Base-by-base conservation (phyloP, 2,888 invertebrate species). In the Ectemnius lituratus region DNA sequence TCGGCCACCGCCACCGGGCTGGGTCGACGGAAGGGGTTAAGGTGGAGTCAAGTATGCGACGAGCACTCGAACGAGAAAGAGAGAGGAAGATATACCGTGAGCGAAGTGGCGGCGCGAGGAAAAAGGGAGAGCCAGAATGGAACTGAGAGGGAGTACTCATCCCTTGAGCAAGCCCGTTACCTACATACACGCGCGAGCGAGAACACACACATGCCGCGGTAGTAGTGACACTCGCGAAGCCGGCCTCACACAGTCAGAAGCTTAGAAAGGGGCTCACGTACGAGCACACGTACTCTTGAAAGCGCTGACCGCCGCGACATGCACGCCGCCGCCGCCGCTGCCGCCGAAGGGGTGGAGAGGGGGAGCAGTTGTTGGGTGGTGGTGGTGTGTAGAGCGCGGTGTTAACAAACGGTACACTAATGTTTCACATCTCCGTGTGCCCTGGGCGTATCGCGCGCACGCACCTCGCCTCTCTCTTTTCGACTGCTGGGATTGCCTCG, bases 401-500 rank as follows among this genome's bases (percentile, higher is more conserved):
- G 89, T 89, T 89, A 90, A 90, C 89, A 89, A 90, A 89, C 89
- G 88, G 88, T 89, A 89, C 90, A 89, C 89, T 89, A 88, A 89
- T 88, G 88, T 89, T 89, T 88, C 88, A 87, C 89, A 87, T 89
- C 87, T 87, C 88, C 84, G 88, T 87, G 85, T 87, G 84, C 82
- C 85, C 81, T 81, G 78, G 4, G 62, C 76, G 76, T 73, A 69
- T 81, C 82, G 78, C 5, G 62, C 76, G 76, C 76, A 66, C 65
- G 65, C 52, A 13, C 52, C 62, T 66, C 62, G 46, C 14, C n/a
- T 73, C 77, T 67, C 76, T 62, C 74, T 73, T 52, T 52, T 14
- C 45, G 37, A 66, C 52, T 66, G 18, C 52, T 69, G 66, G 18
- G 58, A n/a, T 18, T 16, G 61, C 80, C 81, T 63, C 58, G 74